These are phyloP conservation scores for Eulithis prunata DNA, from an alignment of 2,888 invertebrate genomes.

Conservation along the genomic window DNA sequence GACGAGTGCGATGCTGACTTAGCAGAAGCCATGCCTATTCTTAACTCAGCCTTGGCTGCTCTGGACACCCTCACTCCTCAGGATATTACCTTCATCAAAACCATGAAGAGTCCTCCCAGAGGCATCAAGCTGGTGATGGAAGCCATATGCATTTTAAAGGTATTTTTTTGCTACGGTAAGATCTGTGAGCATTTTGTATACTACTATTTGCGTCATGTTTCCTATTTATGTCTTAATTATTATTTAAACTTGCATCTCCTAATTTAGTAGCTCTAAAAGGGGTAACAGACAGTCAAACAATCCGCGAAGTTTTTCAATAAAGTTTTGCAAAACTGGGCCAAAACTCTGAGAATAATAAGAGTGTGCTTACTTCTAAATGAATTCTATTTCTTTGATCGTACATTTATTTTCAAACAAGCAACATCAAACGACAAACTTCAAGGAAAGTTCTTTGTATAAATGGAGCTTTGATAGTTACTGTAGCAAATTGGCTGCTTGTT, in stretches of 20 bases:
- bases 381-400: too few species aligned
- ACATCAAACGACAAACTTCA: neutral
- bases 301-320: too few species aligned
- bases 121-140: conserved; percentile 97
- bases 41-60: conserved; percentile 93
- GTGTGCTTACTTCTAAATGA: too few species aligned
- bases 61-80: conserved; percentile 94
- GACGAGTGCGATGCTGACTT: conserved; percentile 96
- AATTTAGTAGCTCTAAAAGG: too few species aligned
- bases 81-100: conserved; percentile 96
- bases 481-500: conserved; percentile 18
- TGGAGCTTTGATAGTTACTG: conserved; percentile 1
- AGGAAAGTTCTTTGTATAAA: neutral
- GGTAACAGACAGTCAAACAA: too few species aligned
- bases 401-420: neutral
- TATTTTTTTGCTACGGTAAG: neutral
- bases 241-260: too few species aligned
- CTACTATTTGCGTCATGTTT: too few species aligned
- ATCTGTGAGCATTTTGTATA: too few species aligned
- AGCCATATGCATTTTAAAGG: conserved; percentile 96
- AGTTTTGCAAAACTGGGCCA: too few species aligned
- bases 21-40: conserved; percentile 95
- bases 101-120: conserved; percentile 98
- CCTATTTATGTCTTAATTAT: too few species aligned
- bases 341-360: too few species aligned